Evolutionary conservation across 2,888 invertebrate genomes (phyloP), one percentile per base, ranked within the genome.

Genomic region (Dioctria linearis): DNA sequence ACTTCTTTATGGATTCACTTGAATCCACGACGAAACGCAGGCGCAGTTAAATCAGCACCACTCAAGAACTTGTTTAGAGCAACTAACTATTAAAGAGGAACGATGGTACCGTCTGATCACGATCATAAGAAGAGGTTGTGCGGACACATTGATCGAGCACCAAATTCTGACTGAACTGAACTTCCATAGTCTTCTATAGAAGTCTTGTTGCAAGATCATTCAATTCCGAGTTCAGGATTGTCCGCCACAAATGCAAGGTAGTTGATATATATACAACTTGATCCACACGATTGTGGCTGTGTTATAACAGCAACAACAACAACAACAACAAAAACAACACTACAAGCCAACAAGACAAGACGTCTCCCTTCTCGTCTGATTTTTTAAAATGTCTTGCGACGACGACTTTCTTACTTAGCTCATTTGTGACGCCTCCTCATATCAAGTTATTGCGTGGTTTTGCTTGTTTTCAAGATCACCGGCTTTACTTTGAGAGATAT

Each of bases 151-250:
- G 87, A 86, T 87, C 87, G 87, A 88, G 87, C 89, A 88, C 88
- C 89, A 88, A 88, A 88, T 86, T 88, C 88, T 89, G 86, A 88
- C 88, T 88, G 88, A 88, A 85, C 84, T 46, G 49, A 78, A 39
- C 84, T 49, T 63, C 42, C 46, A 25, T 76, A 76, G 76, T 76
- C 76, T 63, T 46, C 76, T n/a, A 57, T 63, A 76, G 76, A 49
- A 76, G 67, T 37, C 49, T 11, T 65, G 71, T 59, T 80, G 82
- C 78, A 82, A 80, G 80, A 82, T 80, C 82, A 79, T 51, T 78
- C 79, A 80, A 71, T 63, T 76, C 49, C 9, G 42, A 76, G 25
- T 54, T 39, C 25, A 61, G 76, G 73, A 79, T 46, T 78, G 80
- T 78, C 73, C 54, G 40, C 25, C 25, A 25, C 39, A 61, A 54